Evolutionary conservation across 2,113 vertebrate genomes (phyloP), one percentile per base, ranked within the genome.

Genomic region (Rhipidura dahli): DNA sequence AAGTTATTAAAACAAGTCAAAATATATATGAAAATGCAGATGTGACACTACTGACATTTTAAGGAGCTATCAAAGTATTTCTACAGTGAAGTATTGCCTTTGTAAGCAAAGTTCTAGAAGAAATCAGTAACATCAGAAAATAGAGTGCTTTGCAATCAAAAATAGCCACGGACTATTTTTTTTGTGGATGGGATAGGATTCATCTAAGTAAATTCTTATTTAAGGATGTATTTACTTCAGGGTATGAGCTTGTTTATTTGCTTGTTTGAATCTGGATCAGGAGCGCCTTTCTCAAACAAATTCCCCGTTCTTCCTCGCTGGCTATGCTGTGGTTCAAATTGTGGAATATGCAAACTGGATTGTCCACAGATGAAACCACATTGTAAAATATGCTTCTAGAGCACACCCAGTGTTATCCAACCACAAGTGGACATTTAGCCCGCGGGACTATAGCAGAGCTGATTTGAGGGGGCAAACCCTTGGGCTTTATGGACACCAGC

Each of bases 221-320:
- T 63, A 84, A 50, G 0, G 4, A 5, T 33, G 2, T 24, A 12
- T 73, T 84, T 89, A 54, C 4, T 35, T 15, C 19, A 6, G 6
- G 7, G 2, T 2, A 6, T 1, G 2, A 9, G 11, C 22, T 35
- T 28, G 5, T 30, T 49, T n/a, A 20, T 16, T 39, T 73, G 1
- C 40, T 42, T 79, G 5, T 56, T 53, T 78, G 23, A 76, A 23
- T 70, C 65, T 75, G 13, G 15, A 81, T n/a, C 19, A 53, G 12
- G n/a, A 78, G 1, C 37, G 8, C 2, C 13, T 70, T 84, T 87
- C 40, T 49, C 31, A 35, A 33, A 11, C 3, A 56, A 83, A 44
- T 69, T 14, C 3, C 5, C 4, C 44, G 2, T 12, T 95, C 7
- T 39, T 89, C n/a, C 37, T 57, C 5, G 3, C 11, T 60, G 18